Evolutionary conservation across 2,888 invertebrate genomes (phyloP), one percentile per base, ranked within the genome.

Genomic region (Oegoconia quadripuncta): DNA sequence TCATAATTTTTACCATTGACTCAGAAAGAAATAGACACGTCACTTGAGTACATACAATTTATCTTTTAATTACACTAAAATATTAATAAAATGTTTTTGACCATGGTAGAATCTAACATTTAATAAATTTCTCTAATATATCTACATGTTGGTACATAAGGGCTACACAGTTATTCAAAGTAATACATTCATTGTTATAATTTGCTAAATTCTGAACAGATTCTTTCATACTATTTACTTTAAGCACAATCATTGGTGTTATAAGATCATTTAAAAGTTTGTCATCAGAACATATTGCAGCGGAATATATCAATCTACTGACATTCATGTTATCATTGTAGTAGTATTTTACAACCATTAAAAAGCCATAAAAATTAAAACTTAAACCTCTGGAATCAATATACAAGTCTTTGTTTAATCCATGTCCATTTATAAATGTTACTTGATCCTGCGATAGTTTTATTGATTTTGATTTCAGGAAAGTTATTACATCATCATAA

Each of bases 321-420:
- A 87, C 74, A 74, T 86, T 77, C 33, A 62, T 68, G 47, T 64
- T 72, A 39, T 69, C 49, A 48, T 73, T 69, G 54, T 87, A 84
- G 42, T 71, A 87, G 55, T 82, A 82, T 46, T 83, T 83, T 12
- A 83, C 77, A 43, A 84, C 84, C 76, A 84, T 74, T 23, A 87
- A 59, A 32, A 87, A 55, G 29, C 86, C 86, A 68, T 83, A 86
- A 27, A 93, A 88, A 75, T 92, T 92, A 63, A 93, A 93, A 58
- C 92, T 93, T 35, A 91, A 68, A 14, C 93, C 93, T 51, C 88
- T 76, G 4, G 67, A 61, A 53, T 90, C 90, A 34, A 94, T 89
- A 60, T 91, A 91, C 70, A 94, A 84, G 59, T 90, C 88, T 58
- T 89, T 84, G 56, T 88, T 65, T 20, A 94, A 84, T 47, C 88